Evolutionary conservation across 92 coral and sea anemone species (phyloP).

Genomic region (Diadumene lineata): DNA sequence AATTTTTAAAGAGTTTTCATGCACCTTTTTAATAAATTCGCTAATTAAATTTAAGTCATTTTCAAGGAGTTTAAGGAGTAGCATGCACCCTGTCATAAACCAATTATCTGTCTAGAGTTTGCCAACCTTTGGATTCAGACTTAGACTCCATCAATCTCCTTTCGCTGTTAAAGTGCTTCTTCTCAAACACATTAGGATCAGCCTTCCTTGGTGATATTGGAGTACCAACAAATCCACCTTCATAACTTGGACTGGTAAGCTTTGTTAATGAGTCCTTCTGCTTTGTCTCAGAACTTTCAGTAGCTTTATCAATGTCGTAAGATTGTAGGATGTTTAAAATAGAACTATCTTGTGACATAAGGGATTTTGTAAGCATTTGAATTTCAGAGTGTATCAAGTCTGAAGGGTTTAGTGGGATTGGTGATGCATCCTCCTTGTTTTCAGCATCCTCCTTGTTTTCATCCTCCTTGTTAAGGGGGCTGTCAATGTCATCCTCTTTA

Average conservation of each 20-base stretch:
- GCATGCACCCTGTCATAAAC: background rate
- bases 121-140: background rate
- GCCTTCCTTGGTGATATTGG: background rate
- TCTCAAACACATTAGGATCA: background rate
- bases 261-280: no score
- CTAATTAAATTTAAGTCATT: no score
- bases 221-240: slow-evolving; percentile 38
- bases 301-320: slow-evolving; percentile 26
- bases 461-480: background rate
- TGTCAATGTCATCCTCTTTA: slow-evolving; percentile 3
- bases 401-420: slow-evolving; percentile 22
- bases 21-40: no score
- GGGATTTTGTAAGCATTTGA: slow-evolving; percentile 43
- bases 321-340: slow-evolving; percentile 44
- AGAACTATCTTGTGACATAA: slow-evolving; percentile 47
- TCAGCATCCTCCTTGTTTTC: background rate
- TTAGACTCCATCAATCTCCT: slow-evolving; percentile 1
- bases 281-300: background rate
- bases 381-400: slow-evolving; percentile 62
- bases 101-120: background rate
- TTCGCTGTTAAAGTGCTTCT: slow-evolving; percentile 6
- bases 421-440: slow-evolving; percentile 18
- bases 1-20: no score
- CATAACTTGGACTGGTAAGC: slow-evolving; percentile 28
- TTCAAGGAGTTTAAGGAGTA: no score